Percentiles rank a stretch among this genome's conserved stretches.
phyloP scores from a whole-genome alignment of 1,140 invertebrate species.

The Psix sp. region DNA sequence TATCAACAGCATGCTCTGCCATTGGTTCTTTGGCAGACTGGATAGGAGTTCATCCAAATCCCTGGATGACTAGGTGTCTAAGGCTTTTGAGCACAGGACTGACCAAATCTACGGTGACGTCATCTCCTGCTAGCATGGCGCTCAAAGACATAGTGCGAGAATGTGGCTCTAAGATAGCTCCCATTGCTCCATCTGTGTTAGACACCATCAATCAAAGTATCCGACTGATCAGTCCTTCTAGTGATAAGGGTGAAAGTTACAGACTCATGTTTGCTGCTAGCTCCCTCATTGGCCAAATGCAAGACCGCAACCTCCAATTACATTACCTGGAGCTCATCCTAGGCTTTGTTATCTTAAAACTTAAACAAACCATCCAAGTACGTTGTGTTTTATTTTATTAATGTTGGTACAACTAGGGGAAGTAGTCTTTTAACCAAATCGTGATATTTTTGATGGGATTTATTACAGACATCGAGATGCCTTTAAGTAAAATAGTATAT shows the following conservation, averaged over 20 bases:
- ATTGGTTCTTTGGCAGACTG: constrained; percentile 88
- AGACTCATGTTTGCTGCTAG: constrained; percentile 88
- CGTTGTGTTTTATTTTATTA: no score
- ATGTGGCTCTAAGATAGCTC: constrained; percentile 83
- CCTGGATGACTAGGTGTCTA: constrained; percentile 83
- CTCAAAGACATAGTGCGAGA: constrained; percentile 90
- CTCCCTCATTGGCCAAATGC: constrained; percentile 83
- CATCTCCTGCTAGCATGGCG: constrained; percentile 88
- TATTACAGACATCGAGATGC: no score
- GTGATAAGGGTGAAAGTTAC: constrained; percentile 78
- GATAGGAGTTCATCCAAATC: constrained; percentile 84
- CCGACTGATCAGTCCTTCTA: constrained; percentile 50
- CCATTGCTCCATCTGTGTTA: constrained; percentile 80
- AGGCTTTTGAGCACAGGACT: constrained; percentile 84
- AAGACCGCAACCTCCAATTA: constrained; percentile 79
- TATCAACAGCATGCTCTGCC: constrained; percentile 69
- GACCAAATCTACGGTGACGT: constrained; percentile 80
- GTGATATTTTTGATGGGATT: no score
- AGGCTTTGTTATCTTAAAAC: constrained; percentile 81
- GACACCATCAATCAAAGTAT: constrained; percentile 67
- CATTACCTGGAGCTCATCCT: constrained; percentile 84
- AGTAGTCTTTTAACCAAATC: no score
- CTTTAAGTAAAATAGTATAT: constrained; percentile 1
- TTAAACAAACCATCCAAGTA: constrained; percentile 77
- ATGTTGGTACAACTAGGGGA: no score